These are phyloP conservation scores for Hozukius guyotensis DNA, from an alignment of 2,797 vertebrate genomes.

Conservation along the genomic window DNA sequence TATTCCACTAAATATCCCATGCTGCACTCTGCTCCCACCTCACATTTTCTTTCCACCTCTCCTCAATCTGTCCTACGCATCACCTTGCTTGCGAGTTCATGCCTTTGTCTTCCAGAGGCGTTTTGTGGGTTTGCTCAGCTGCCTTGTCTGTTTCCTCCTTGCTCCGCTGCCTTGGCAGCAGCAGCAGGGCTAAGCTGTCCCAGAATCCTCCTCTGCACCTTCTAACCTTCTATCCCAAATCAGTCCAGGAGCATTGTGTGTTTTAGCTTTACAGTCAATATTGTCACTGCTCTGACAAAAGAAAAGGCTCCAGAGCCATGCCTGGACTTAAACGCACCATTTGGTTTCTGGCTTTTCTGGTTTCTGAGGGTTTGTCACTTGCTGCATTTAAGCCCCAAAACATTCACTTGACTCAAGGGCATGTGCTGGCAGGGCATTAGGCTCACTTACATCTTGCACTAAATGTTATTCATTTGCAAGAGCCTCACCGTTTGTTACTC, in stretches of 20 bases:
- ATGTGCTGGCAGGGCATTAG: background rate
- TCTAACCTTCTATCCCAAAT: slow-evolving; percentile 42
- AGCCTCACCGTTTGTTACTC: background rate
- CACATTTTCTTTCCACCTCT: slow-evolving; percentile 2
- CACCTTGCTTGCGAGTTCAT: slow-evolving; percentile 24
- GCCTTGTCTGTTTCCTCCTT: slow-evolving; percentile 58
- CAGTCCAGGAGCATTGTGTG: slow-evolving; percentile 50
- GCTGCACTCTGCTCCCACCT: slow-evolving; percentile 3
- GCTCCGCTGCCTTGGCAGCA: slow-evolving; percentile 64
- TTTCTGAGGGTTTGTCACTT: slow-evolving; percentile 30
- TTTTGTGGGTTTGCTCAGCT: slow-evolving; percentile 73
- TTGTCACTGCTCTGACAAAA: slow-evolving; percentile 57
- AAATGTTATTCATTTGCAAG: background rate
- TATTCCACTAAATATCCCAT: background rate
- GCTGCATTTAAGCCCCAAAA: slow-evolving; percentile 22
- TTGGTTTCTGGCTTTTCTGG: slow-evolving; percentile 21
- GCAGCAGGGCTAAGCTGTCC: slow-evolving; percentile 44
- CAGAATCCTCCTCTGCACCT: slow-evolving; percentile 45
- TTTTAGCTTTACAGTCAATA: slow-evolving; percentile 67
- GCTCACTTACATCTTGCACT: background rate
- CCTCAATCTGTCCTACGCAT: slow-evolving; percentile 4
- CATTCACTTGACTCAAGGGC: background rate
- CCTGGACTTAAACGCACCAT: slow-evolving; percentile 39
- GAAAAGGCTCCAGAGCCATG: slow-evolving; percentile 27
- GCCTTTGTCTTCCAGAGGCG: slow-evolving; percentile 23